phyloP scores from a whole-genome alignment of 1,140 invertebrate species.

The honey bee (Apis mellifera) region Amel_HAv3.1 CM009942.2:7809501-7810000 shows the following conservation, averaged over 20 bases:
- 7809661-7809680: background rate
- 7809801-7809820: constrained; percentile 60
- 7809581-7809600: background rate
- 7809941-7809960: background rate
- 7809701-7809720: constrained; percentile 36
- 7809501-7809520: constrained; percentile 64
- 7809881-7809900: constrained; percentile 3
- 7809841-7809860: constrained; percentile 21
- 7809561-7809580: constrained; percentile 26
- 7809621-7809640: no score
- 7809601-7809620: background rate
- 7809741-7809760: constrained; percentile 1
- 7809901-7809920: background rate
- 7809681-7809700: background rate
- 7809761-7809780: constrained; percentile 18
- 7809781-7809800: constrained; percentile 54
- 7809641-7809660: no score
- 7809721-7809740: constrained; percentile 17
- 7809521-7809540: constrained; percentile 59
- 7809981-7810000: background rate
- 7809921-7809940: background rate
- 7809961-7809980: background rate
- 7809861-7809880: constrained; percentile 6
- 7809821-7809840: constrained; percentile 50
- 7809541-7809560: constrained; percentile 70